These are phyloP conservation scores for Uromys caudimaculatus DNA, from an alignment of 2,797 vertebrate genomes.

Conservation along the genomic window DNA sequence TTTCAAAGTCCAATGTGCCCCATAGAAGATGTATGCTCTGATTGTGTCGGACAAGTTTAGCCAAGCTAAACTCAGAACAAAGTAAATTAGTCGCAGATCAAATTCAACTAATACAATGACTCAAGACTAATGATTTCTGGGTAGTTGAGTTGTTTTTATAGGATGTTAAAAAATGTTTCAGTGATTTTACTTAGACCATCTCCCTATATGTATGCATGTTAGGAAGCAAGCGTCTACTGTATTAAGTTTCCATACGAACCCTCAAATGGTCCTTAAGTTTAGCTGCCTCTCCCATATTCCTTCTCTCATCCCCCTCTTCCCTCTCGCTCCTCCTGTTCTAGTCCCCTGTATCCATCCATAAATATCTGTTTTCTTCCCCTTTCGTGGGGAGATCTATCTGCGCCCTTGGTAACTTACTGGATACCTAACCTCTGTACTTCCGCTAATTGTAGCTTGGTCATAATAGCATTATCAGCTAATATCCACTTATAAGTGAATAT, in stretches of 20 bases:
- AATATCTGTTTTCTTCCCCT: background rate
- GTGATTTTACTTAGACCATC: background rate
- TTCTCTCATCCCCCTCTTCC: background rate
- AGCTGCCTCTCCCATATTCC: background rate
- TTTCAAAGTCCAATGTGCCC: background rate
- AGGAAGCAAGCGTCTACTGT: no score
- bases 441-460: background rate
- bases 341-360: background rate
- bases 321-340: background rate
- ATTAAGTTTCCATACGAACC: background rate
- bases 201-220: background rate
- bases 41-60: background rate
- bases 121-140: background rate
- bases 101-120: conserved; percentile 21
- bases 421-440: background rate
- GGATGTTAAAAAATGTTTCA: background rate
- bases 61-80: background rate
- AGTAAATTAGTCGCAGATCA: background rate
- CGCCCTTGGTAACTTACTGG: no score
- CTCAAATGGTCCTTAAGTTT: background rate
- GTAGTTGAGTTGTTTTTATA: background rate
- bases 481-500: background rate
- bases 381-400: background rate
- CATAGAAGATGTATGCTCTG: background rate
- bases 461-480: background rate